phyloP scores from a whole-genome alignment of 2,113 vertebrate species.

The Elephas maximus region DNA sequence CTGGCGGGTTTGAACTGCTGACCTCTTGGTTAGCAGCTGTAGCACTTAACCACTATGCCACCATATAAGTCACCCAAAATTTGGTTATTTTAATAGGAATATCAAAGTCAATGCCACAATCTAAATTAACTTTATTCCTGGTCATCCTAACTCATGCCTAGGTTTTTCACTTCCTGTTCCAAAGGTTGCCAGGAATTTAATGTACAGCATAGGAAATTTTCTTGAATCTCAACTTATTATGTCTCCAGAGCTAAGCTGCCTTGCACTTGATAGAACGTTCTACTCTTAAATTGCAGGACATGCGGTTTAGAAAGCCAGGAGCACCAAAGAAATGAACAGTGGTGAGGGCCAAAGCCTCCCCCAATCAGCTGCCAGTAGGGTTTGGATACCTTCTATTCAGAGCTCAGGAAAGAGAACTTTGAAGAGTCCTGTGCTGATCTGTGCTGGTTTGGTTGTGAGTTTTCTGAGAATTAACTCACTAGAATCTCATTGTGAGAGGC shows the following conservation, averaged over 20 bases:
- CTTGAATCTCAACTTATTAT: neutral
- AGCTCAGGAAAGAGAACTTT: neutral
- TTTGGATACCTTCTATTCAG: neutral
- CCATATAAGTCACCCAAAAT: neutral
- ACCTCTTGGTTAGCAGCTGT: too few species aligned
- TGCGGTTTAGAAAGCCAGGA: neutral
- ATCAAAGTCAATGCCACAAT: neutral
- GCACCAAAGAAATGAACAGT: neutral
- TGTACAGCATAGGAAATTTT: neutral
- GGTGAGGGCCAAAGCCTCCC: neutral
- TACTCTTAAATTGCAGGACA: too few species aligned
- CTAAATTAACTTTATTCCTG: neutral
- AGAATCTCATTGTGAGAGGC: neutral
- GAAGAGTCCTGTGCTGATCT: neutral
- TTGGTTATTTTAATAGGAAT: neutral
- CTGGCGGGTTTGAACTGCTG: too few species aligned
- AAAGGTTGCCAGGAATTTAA: neutral
- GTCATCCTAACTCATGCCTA: neutral
- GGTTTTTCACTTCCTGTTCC: neutral
- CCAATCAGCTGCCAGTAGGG: accelerated
- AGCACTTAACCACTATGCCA: too few species aligned
- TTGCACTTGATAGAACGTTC: neutral
- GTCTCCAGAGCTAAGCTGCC: neutral
- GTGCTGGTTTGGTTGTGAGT: neutral
- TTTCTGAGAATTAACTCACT: neutral